Base-by-base conservation (phyloP, 2,888 invertebrate genomes). In the Criorhina ranunculi region DNA sequence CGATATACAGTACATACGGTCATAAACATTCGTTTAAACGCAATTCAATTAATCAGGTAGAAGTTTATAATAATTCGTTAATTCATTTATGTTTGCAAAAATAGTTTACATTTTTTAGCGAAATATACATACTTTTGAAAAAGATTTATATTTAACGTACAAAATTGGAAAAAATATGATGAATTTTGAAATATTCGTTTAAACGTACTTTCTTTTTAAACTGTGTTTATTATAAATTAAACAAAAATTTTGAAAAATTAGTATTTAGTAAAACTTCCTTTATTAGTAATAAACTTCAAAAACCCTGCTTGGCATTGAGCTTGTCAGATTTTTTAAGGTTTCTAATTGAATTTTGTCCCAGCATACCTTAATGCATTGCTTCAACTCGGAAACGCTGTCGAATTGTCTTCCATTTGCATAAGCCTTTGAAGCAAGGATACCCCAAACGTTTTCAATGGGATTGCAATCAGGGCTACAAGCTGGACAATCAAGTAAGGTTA, bases 401-500 rank as follows among this genome's bases (percentile, higher is more conserved):
- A 19, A 46, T 46, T 46, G 9, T 11, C 46, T 19, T 11, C 46
- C 19, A 72, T 60, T 72, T 55, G n/a, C 44, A 37, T 72, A 49
- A 35, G 46, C 19, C 33, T 49, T 46, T 8, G 24, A 8, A 37
- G 44, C 15, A 31, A 33, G 55, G 9, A 46, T 17, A 4, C 46
- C 49, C 73, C 73, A 80, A 24, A 80, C 15, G 53, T 80, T 67
- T 35, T 67, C 44, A 2, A 66, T 51, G 33, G 46, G 55, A 31
- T 57, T 75, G 17, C 33, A 57, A 19, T 66, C 66, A 3, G 57
- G 46, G 7, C 40, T 57, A 5, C 57, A 59, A 19, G 81, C 42
- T 35, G 81, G 81, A 64, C 81, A 76, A 7, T 67, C 75, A 1
- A 69, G 31, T n/a, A 75, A 17, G 5, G 9, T 29, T 44, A 81